Evolutionary conservation across 2,888 invertebrate species (phyloP), one percentile per base, ranked within the genome.

Genomic region (Conchocele bisecta): DNA sequence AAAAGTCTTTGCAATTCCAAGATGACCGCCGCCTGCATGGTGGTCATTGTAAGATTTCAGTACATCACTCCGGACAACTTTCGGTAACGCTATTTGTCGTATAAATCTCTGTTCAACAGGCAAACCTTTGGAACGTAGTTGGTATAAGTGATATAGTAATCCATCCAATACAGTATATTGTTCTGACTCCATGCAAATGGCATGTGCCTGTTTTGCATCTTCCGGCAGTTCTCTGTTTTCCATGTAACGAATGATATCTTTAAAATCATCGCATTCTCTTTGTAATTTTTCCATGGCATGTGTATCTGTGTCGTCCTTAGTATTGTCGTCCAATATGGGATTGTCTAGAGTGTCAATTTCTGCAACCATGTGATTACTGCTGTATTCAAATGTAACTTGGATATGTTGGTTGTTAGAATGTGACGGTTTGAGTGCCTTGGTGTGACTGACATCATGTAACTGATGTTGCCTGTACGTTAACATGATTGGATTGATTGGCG

Each of bases 221-320:
- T 63, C 64, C 22, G 67, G 73, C 13, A 73, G 17, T 35, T 13
- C 59, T 1, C 29, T 28, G n/a, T 50, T 9, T 33, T 59, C 48
- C 2, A 68, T 35, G 31, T 68, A 73, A 3, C 33, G 28, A 22
- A 65, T 53, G 6, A 64, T 42, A n/a, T 67, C 46, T 31, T 54
- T 58, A 35, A 64, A 72, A 46, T 72, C 72, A 26, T 39, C 9
- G 28, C 72, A 72, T 35, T 72, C 54, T 39, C 41, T 29, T 51
- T 72, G 72, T n/a, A 53, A 7, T 20, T 53, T 46, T 5, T 46
- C 31, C 24, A 64, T 46, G 15, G 54, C 64, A 46, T 9, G 6
- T 4, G 46, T 22, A 6, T 56, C 39, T 6, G 54, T 20, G n/a
- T 56, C 64, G 22, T n/a, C 28, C 28, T 46, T 28, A 20, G 24